A percentile compares a stretch with the other conserved stretches of the same genome.
These are phyloP conservation scores for Andinoacara biseriatus DNA, from an alignment of 2,113 vertebrate genomes.

Conservation along the genomic window DNA sequence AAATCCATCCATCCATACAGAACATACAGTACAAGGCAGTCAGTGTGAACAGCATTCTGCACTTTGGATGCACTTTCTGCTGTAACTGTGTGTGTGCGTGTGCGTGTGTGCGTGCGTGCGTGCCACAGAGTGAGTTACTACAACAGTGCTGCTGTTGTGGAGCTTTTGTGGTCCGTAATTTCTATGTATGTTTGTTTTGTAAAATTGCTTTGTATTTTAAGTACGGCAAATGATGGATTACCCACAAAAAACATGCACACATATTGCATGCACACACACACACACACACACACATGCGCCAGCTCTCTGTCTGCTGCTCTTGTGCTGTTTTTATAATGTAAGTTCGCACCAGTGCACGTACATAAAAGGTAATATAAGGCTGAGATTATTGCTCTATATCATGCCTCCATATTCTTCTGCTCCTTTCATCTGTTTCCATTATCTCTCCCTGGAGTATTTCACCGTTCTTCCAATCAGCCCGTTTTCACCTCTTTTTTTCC, in stretches of 20 bases:
- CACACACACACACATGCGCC: background rate
- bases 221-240: conserved; percentile 26
- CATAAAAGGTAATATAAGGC: conserved; percentile 46
- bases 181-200: conserved; percentile 17
- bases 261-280: background rate
- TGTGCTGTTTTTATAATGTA: conserved; percentile 34
- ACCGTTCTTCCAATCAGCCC: conserved; percentile 29
- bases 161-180: background rate
- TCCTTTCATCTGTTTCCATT: conserved; percentile 63
- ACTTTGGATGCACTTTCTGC: background rate
- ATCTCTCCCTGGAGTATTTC: conserved; percentile 48
- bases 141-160: background rate
- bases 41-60: background rate
- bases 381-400: conserved; percentile 42
- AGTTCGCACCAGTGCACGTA: conserved; percentile 11
- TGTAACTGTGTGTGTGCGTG: background rate
- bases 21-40: background rate
- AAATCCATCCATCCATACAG: background rate
- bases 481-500: conserved; percentile 16
- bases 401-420: conserved; percentile 31
- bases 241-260: background rate
- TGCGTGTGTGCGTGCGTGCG: background rate
- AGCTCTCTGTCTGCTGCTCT: background rate
- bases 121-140: background rate
- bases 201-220: background rate